Evolutionary conservation across 2,113 vertebrate species (phyloP), one percentile per base, ranked within the genome.

Genomic region (Perca schrenkii): DNA sequence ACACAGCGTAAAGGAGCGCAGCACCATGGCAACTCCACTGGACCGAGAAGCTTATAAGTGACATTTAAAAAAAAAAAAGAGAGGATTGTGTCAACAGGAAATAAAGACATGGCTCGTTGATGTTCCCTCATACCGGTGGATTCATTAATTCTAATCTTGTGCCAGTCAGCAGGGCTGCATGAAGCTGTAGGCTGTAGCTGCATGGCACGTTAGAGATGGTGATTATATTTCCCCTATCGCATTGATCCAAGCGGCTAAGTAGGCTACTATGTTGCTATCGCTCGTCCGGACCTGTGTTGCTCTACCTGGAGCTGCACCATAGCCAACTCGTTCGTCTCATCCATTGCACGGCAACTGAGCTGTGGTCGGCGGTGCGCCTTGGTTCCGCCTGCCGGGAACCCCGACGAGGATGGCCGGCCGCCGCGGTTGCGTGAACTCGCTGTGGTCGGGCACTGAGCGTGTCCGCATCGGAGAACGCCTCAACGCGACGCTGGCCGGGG

Each of bases 361-460:
- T 84, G 81, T 62, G 74, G 82, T 80, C 86, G 61, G 79, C 78
- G 28, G 82, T 68, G 83, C 75, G 69, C 77, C 25, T 79, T 47
- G 64, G 63, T 67, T 69, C 69, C 61, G 40, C 62, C 70, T 62
- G 19, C 66, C 25, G 47, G 36, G 83, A 76, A 17, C 79, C 65
- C 12, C 16, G 21, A 21, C 66, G 36, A 86, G 81, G 86, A 96
- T 96, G 95, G 91, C 95, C 79, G 93, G 76, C 65, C 94, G 95
- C 87, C 91, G 95, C 63, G 63, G 93, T 77, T 95, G 92, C 65
- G 89, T 94, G 82, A 96, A 93, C 89, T 96, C 96, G 50, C 93
- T 96, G 1, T 96, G 96, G 96, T 95, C 95, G 4, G 96, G 96
- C 56, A 92, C 86, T 79, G 96, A 96, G 83, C 95, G 96, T 31